These are phyloP conservation scores for Martes martes DNA, from an alignment of 2,113 vertebrate genomes.

Conservation along the genomic window DNA sequence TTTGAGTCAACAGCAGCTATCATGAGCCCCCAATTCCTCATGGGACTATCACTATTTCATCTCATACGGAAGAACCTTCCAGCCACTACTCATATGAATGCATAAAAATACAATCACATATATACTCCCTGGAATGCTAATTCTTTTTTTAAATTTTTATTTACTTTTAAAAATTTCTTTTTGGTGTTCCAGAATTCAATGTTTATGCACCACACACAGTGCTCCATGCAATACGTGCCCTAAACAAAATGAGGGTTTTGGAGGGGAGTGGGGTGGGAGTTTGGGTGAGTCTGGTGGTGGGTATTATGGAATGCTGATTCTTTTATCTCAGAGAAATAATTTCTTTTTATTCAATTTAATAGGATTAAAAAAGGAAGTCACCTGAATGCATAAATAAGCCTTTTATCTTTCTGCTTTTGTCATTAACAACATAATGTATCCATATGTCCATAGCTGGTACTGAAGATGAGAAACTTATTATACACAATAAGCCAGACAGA, in stretches of 20 bases:
- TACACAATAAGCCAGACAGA: not conserved
- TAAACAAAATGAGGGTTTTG: no score
- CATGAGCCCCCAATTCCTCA: accelerated
- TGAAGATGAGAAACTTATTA: not conserved
- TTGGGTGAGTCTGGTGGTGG: no score
- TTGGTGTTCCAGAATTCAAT: no score
- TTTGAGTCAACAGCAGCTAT: not conserved
- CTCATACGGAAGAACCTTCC: not conserved
- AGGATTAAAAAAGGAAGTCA: not conserved
- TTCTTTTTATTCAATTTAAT: not conserved
- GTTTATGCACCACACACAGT: no score
- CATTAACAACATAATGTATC: not conserved
- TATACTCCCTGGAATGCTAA: not conserved
- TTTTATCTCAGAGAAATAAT: not conserved
- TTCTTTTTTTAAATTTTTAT: not conserved
- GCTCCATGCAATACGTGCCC: no score
- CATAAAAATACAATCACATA: not conserved
- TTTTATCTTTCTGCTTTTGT: not conserved
- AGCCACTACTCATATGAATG: not conserved
- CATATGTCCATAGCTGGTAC: not conserved
- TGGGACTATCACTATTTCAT: not conserved
- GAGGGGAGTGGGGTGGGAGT: no score
- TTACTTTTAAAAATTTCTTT: no score
- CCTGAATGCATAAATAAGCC: not conserved
- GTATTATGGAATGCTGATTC: not conserved